Evolutionary conservation across 2,113 vertebrate species (phyloP).

Genomic region (Aphyosemion australe): DNA sequence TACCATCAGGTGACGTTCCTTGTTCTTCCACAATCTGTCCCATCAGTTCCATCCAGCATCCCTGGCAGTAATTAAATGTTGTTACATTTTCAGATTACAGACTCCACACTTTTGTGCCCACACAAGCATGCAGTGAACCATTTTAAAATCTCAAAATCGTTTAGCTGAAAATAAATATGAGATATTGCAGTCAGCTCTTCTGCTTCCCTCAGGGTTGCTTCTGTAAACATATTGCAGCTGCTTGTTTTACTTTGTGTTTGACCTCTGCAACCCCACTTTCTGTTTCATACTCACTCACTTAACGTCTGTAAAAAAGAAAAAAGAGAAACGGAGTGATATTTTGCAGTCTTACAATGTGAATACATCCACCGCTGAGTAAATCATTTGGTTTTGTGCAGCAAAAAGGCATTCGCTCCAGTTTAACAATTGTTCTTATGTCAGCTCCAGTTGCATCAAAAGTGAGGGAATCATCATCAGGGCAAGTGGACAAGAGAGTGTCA

Average conservation of each 20-base stretch:
- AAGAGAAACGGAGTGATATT: conserved; percentile 37
- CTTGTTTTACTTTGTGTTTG: conserved; percentile 64
- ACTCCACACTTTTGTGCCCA: neutral
- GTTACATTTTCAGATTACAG: conserved; percentile 17
- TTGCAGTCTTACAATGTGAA: conserved; percentile 16
- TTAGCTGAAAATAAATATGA: conserved; percentile 59
- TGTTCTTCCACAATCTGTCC: conserved; percentile 18
- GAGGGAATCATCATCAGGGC: conserved; percentile 34
- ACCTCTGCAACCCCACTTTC: conserved; percentile 36
- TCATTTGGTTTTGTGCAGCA: conserved; percentile 26
- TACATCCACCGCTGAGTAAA: conserved; percentile 31
- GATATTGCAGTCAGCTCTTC: conserved; percentile 38
- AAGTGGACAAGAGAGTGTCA: conserved; percentile 47
- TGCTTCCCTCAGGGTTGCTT: conserved; percentile 46
- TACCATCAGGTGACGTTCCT: conserved; percentile 17
- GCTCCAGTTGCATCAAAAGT: conserved; percentile 10
- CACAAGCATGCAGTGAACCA: neutral
- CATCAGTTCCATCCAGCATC: conserved; percentile 39
- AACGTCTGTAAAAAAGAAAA: neutral
- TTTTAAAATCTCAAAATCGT: conserved; percentile 24
- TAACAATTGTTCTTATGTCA: conserved; percentile 34
- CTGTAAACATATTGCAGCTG: conserved; percentile 67
- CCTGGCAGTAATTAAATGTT: conserved; percentile 18
- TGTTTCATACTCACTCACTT: conserved; percentile 2
- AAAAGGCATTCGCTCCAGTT: conserved; percentile 14